These are phyloP conservation scores for Ardeotis arabs DNA, from an alignment of 2,113 vertebrate genomes.

Conservation along the genomic window DNA sequence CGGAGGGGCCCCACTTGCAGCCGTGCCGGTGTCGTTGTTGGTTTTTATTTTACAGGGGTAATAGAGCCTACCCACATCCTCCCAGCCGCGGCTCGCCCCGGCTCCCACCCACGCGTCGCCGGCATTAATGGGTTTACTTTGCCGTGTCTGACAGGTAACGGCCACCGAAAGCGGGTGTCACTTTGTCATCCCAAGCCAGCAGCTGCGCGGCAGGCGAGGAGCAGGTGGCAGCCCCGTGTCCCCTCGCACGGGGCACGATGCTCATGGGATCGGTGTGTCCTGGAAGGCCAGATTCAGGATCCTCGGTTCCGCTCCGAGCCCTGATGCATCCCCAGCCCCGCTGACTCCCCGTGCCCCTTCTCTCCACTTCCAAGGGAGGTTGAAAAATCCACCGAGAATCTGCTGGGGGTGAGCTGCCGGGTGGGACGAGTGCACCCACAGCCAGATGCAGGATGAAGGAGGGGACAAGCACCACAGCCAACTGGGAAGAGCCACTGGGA, in stretches of 20 bases:
- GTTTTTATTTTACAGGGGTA: not conserved
- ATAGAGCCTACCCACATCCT: constrained; percentile 23
- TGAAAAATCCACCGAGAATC: not conserved
- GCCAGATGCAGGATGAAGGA: fast-evolving
- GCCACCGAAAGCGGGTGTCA: not conserved
- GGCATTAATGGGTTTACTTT: not conserved
- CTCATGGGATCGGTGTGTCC: not conserved
- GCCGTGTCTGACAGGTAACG: not conserved
- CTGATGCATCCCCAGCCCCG: fast-evolving
- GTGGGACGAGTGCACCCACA: not conserved
- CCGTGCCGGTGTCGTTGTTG: not conserved
- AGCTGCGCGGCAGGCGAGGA: not conserved
- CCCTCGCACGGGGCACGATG: fast-evolving
- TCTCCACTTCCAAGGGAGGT: not conserved
- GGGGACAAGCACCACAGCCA: not conserved
- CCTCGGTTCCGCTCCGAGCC: fast-evolving
- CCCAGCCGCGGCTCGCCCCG: not conserved
- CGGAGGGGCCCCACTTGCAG: not conserved
- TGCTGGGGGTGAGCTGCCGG: fast-evolving
- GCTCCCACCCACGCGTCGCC: not conserved
- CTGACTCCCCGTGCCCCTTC: fast-evolving
- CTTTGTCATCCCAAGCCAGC: not conserved
- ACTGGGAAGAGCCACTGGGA: not conserved
- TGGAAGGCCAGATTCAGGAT: not conserved
- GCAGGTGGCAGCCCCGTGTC: not conserved